Base-by-base conservation (phyloP, 2,888 invertebrate species). In the Lithophane leautieri region DNA sequence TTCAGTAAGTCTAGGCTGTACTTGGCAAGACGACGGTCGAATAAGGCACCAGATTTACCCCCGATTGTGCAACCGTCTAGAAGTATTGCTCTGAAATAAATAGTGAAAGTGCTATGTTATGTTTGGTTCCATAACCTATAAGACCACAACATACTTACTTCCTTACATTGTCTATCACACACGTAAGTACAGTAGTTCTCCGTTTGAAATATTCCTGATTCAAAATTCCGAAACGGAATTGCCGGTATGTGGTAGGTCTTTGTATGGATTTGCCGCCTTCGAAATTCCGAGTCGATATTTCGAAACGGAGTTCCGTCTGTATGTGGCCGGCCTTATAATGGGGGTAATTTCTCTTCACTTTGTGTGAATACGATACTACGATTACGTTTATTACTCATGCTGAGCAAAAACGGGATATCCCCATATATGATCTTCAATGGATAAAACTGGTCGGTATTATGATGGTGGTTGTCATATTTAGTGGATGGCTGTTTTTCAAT, bases 41-140 rank as follows among this genome's bases (percentile, higher is more conserved):
- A 96, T 25, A 96, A 82, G 0, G 95, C 95, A 2, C 94, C 94
- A 63, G 98, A 97, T 86, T 98, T 98, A 81, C 98, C 98, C 0
- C 99, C 99, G 89, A 98, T 97, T 83, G 98, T 97, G 87, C 98
- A 97, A 0, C 99, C 99, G 91, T 98, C 98, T 66, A 98, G 97
- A 58, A 98, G 97, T 34, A 99, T 98, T 76, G 99, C 97, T 93
- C 99, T 98, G 94, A 62, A 89, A 81, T 62, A 19, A 65, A 65
- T 47, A 7, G 19, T 25, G 7, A 12, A 7, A 28, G 8, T 47
- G 12, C 44, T 25, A 25, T 44, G 7, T 47, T 44, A 63, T 19
- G 19, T 63, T 63, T 44, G 1, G 25, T 63, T n/a, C 25, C 14
- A 14, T 14, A 56, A 56, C 25, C 25, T 25, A 56, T 56, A 14